Conservation (phyloP, 1,140 invertebrate genomes). For the Centruroides vittatus region DNA sequence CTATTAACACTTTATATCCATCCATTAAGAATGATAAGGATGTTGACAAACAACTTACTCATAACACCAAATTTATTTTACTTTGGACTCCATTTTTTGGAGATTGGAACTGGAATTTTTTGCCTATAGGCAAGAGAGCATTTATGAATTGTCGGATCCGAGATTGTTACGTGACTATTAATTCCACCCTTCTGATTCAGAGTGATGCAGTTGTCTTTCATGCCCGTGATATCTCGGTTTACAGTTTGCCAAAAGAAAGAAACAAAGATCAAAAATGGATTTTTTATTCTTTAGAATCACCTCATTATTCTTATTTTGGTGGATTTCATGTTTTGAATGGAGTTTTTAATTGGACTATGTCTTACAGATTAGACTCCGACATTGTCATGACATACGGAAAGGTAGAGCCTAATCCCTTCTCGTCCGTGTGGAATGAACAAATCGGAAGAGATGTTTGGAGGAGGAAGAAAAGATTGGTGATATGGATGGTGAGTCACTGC, state of each 20-base stretch:
- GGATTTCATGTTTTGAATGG: constrained; percentile 9
- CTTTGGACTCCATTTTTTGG: constrained; percentile 6
- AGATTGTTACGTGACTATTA: constrained; percentile 1
- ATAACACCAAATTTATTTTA: background rate
- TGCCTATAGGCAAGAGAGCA: background rate
- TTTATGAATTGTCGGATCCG: background rate
- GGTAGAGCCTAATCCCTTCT: constrained; percentile 1
- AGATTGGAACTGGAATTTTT: background rate
- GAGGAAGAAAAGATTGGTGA: constrained; percentile 19
- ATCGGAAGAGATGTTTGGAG: background rate
- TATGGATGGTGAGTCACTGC: constrained; percentile 33
- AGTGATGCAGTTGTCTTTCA: constrained; percentile 9
- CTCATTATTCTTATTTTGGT: constrained; percentile 17
- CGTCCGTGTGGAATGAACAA: no score
- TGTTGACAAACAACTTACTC: background rate
- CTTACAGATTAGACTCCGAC: constrained; percentile 29
- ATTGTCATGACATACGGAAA: constrained; percentile 22
- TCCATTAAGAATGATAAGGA: background rate
- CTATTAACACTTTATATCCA: background rate
- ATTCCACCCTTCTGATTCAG: background rate
- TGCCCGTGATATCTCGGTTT: background rate
- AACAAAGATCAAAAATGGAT: constrained; percentile 39
- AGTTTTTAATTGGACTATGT: constrained; percentile 35
- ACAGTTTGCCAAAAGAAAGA: constrained; percentile 24
- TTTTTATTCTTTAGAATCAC: constrained; percentile 44